Evolutionary conservation across 2,797 vertebrate genomes (phyloP).

Genomic region (Loriculus beryllinus): DNA sequence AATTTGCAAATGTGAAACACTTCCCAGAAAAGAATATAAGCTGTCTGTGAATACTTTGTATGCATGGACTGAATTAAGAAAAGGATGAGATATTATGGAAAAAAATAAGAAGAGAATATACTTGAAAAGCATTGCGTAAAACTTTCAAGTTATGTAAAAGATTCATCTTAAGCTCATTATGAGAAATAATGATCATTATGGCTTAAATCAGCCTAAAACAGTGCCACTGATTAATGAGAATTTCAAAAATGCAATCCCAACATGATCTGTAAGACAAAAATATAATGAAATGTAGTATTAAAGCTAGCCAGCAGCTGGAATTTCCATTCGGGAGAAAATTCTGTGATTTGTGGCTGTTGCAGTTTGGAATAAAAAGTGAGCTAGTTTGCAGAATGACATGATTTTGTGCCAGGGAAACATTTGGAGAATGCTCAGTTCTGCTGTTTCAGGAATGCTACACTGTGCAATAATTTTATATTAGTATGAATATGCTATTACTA

Average conservation of each 20-base stretch:
- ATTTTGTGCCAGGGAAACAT: slow-evolving; percentile 4
- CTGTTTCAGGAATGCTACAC: neutral
- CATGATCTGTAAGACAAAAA: neutral
- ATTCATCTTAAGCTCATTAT: neutral
- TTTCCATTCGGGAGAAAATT: slow-evolving; percentile 48
- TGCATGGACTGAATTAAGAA: neutral
- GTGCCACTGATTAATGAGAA: neutral
- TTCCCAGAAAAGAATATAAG: neutral
- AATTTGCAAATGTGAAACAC: neutral
- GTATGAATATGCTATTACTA: neutral
- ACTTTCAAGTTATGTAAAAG: neutral
- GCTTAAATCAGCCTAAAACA: neutral
- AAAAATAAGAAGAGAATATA: neutral
- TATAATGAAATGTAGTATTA: neutral
- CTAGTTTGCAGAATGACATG: slow-evolving; percentile 12
- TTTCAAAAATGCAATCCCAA: neutral
- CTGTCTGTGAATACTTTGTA: neutral
- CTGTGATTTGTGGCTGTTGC: neutral
- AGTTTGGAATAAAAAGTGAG: slow-evolving; percentile 32
- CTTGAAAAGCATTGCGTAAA: neutral
- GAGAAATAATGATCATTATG: neutral
- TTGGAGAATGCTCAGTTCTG: neutral
- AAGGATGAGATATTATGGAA: neutral
- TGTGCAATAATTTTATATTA: neutral
- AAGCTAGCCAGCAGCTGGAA: slow-evolving; percentile 15